phyloP scores from a whole-genome alignment of 2,113 vertebrate species.

The Tricholaema leucomelas region DNA sequence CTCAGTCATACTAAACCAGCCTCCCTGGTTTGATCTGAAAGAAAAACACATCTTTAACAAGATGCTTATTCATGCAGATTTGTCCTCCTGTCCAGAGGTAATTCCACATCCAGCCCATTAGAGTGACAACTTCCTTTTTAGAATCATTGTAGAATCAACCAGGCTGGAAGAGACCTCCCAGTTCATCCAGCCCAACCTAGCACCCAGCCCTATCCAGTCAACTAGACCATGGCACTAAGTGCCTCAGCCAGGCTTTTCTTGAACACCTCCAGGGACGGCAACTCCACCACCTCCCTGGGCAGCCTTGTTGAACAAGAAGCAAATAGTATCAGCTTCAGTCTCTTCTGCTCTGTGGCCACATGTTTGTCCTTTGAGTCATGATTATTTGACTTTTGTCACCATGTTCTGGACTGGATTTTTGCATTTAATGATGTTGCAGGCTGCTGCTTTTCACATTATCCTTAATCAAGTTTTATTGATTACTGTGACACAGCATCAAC shows the following conservation, averaged over 20 bases:
- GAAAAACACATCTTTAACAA: neutral
- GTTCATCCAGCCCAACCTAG: no score
- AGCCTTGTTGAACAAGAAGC: neutral
- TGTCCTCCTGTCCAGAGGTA: neutral
- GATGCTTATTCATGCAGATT: neutral
- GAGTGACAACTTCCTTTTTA: neutral
- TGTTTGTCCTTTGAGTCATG: neutral
- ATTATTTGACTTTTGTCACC: neutral
- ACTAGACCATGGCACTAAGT: no score
- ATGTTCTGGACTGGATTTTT: neutral
- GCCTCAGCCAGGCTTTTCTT: no score
- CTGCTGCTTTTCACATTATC: slow-evolving; percentile 36
- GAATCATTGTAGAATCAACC: no score
- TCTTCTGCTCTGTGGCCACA: neutral
- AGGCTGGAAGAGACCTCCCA: no score
- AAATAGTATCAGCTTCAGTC: neutral
- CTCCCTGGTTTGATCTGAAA: neutral
- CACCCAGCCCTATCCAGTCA: no score
- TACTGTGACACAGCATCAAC: neutral
- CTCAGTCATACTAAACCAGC: neutral
- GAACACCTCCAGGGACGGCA: no score
- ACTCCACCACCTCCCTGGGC: no score
- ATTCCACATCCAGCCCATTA: neutral
- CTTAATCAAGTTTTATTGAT: slow-evolving; percentile 48
- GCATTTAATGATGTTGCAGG: slow-evolving; percentile 31